phyloP scores from a whole-genome alignment of 1,140 invertebrate species.

The Trissolcus basalis region DNA sequence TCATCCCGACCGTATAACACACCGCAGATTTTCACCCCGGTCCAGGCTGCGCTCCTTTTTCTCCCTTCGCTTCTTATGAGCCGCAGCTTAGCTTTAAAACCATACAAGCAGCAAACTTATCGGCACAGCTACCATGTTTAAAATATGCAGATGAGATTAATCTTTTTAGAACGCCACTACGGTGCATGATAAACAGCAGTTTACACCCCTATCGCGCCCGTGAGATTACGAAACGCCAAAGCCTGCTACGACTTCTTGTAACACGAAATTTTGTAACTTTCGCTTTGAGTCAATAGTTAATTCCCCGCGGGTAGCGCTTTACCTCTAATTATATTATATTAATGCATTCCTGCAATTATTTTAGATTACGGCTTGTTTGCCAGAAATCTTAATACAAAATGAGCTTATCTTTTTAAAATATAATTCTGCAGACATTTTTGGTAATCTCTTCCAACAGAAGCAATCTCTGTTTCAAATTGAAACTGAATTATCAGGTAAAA shows the following conservation, averaged over 20 bases:
- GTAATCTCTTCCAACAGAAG: too few relatives aligned
- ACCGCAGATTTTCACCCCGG: conserved; percentile 20
- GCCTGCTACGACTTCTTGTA: conserved; percentile 12
- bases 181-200: conserved; percentile 53
- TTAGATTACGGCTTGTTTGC: too few relatives aligned
- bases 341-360: too few relatives aligned
- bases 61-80: conserved; percentile 37
- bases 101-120: conserved; percentile 43
- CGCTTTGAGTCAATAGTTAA: conserved; percentile 19
- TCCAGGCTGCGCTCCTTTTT: conserved; percentile 13
- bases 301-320: too few relatives aligned
- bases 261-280: conserved; percentile 23
- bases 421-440: too few relatives aligned
- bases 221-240: conserved; percentile 45
- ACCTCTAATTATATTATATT: too few relatives aligned
- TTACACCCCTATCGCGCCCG: conserved; percentile 42
- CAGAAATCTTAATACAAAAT: too few relatives aligned
- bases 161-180: conserved; percentile 54
- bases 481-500: too few relatives aligned
- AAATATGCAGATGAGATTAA: conserved; percentile 61
- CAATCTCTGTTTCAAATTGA: too few relatives aligned
- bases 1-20: conserved; percentile 21
- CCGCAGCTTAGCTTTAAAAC: conserved; percentile 48
- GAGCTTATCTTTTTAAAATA: too few relatives aligned
- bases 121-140: conserved; percentile 35